These are phyloP conservation scores for Dryadula phaetusa DNA, from an alignment of 2,888 invertebrate species.

Conservation along the genomic window DNA sequence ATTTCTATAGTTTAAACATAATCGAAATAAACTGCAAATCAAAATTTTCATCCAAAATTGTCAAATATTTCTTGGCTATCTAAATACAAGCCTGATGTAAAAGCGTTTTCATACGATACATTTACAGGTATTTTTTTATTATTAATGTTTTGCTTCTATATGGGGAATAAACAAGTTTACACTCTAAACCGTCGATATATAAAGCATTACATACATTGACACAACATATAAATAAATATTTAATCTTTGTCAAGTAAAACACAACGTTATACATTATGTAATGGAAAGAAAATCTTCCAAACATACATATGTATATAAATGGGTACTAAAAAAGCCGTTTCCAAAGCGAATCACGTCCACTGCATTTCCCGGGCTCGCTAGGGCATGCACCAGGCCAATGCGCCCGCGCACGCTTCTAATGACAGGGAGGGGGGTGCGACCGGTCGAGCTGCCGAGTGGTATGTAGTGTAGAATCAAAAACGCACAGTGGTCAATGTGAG, in stretches of 20 bases:
- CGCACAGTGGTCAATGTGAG: too few species aligned
- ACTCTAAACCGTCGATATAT: too few species aligned
- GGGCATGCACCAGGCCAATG: constrained; percentile 75
- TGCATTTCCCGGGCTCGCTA: constrained; percentile 61
- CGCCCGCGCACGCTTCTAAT: constrained; percentile 80
- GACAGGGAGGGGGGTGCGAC: constrained; percentile 68
- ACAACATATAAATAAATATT: background rate
- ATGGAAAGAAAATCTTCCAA: background rate
- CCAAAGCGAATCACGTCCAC: constrained; percentile 61
- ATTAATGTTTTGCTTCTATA: too few species aligned
- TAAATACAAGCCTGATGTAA: too few species aligned
- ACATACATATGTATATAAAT: constrained; percentile 1
- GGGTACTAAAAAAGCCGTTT: constrained; percentile 45
- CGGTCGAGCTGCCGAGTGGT: constrained; percentile 64
- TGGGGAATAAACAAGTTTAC: too few species aligned
- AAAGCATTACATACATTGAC: too few species aligned
- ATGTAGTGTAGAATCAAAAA: constrained; percentile 50
- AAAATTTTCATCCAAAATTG: too few species aligned
- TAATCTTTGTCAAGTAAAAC: background rate
- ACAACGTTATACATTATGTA: background rate
- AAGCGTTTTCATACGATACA: too few species aligned
- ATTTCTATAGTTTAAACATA: too few species aligned
- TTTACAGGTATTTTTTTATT: too few species aligned
- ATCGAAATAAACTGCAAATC: too few species aligned
- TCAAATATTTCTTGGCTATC: too few species aligned